Percentiles rank a stretch among this genome's conserved stretches.
Conservation (phyloP, 35 echinoderm and acorn worm genomes). For the Apostichopus californicus region DNA sequence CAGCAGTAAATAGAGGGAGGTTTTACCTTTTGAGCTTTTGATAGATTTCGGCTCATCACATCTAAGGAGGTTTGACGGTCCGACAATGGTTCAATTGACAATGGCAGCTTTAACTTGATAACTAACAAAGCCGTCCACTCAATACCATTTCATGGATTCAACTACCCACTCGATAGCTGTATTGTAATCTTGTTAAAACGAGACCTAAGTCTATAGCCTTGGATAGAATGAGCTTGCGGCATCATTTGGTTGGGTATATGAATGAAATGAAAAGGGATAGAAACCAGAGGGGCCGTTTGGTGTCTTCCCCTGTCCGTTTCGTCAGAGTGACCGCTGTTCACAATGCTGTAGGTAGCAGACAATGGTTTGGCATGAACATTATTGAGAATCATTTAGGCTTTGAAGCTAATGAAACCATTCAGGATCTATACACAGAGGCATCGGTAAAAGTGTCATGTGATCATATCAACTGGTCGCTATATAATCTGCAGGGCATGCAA, state of each 20-base stretch:
- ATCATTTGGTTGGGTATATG: not conserved
- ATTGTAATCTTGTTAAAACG: constrained; percentile 48
- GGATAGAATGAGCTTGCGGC: not conserved
- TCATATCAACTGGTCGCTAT: not conserved
- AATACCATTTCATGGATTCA: constrained; percentile 23
- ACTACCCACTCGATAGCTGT: not conserved
- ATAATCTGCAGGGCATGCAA: too few relatives aligned
- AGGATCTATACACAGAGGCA: not conserved
- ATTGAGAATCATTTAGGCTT: constrained; percentile 35
- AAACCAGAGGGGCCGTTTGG: too few relatives aligned
- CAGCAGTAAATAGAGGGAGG: constrained; percentile 23
- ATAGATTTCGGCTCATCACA: constrained; percentile 24
- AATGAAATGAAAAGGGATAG: not conserved
- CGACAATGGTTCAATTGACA: constrained; percentile 8
- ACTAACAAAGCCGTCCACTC: constrained; percentile 29
- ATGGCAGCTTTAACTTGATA: constrained; percentile 38
- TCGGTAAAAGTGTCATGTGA: not conserved
- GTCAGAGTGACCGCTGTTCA: not conserved
- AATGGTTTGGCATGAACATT: not conserved
- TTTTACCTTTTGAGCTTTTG: not conserved
- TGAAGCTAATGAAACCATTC: constrained; percentile 35
- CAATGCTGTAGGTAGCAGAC: constrained; percentile 26
- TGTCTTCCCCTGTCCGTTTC: not conserved
- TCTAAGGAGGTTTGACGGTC: constrained; percentile 31
- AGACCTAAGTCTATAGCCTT: constrained; percentile 14